Percentiles rank a stretch among this genome's conserved stretches.
phyloP scores from a whole-genome alignment of 2,888 invertebrate species.

The Apodemia hepburni region DNA sequence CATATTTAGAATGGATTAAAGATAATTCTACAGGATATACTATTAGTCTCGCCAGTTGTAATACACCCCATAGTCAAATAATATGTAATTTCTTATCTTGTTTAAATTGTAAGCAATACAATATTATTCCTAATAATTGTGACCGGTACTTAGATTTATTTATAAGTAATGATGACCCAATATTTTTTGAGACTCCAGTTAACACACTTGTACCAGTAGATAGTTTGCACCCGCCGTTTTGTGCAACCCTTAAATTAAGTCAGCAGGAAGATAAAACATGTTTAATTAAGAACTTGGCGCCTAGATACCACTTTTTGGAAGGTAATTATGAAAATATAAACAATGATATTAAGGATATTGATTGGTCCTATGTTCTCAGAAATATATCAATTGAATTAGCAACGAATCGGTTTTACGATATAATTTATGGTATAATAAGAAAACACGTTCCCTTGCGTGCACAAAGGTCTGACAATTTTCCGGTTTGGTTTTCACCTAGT shows the following conservation, averaged over 20 bases:
- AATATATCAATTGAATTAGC: background rate
- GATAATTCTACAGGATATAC: background rate
- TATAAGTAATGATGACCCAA: no score
- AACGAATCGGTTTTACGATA: background rate
- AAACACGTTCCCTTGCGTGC: background rate
- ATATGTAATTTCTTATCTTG: constrained; percentile 2
- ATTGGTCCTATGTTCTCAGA: background rate
- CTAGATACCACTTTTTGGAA: background rate
- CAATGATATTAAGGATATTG: background rate
- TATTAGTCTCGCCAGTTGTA: no score
- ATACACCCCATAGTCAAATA: background rate
- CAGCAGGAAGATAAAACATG: background rate
- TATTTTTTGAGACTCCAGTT: background rate
- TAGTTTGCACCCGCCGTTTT: background rate
- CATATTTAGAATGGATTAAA: background rate
- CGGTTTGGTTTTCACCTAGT: background rate
- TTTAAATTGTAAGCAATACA: background rate
- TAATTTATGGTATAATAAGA: background rate
- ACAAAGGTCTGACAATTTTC: background rate
- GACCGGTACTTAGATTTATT: no score
- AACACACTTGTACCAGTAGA: background rate
- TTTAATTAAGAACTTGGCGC: background rate
- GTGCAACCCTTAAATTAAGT: background rate
- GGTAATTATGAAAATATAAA: background rate
- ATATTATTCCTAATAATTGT: no score